phyloP scores from a whole-genome alignment of 1,140 invertebrate species.

The Drosophila tristis region DNA sequence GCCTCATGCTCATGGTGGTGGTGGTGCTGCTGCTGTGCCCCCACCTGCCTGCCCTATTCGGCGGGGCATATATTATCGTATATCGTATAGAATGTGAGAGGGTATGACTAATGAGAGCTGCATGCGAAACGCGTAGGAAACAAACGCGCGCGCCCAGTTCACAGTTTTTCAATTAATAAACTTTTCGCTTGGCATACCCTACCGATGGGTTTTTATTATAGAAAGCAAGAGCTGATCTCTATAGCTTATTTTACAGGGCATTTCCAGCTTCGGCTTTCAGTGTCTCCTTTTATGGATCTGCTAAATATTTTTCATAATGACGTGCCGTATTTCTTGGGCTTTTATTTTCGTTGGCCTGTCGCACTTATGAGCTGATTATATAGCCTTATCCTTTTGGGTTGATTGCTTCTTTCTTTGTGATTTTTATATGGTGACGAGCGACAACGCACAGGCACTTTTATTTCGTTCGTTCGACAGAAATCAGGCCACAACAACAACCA shows the following conservation, averaged over 20 bases:
- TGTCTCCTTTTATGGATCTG: too few relatives aligned
- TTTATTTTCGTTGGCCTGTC: background rate
- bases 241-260: background rate
- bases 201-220: too few relatives aligned
- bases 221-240: too few relatives aligned
- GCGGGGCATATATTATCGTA: background rate
- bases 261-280: too few relatives aligned
- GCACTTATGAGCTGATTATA: conserved; percentile 2
- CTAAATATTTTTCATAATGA: conserved; percentile 6
- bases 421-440: conserved; percentile 10
- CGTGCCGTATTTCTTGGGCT: background rate
- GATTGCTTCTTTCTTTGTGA: conserved; percentile 5
- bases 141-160: conserved; percentile 8
- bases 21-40: background rate
- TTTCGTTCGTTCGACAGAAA: conserved; percentile 25
- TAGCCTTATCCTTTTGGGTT: conserved; percentile 1
- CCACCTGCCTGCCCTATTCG: background rate
- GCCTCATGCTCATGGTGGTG: conserved; percentile 31
- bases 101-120: conserved; percentile 60
- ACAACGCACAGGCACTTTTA: conserved; percentile 17
- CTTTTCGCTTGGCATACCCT: conserved; percentile 2
- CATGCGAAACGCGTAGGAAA: conserved; percentile 23
- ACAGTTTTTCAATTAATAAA: conserved; percentile 30
- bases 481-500: conserved; percentile 43
- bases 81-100: conserved; percentile 23